Evolutionary conservation across 1,140 invertebrate genomes (phyloP).

Genomic region (Drosophila varians): DNA sequence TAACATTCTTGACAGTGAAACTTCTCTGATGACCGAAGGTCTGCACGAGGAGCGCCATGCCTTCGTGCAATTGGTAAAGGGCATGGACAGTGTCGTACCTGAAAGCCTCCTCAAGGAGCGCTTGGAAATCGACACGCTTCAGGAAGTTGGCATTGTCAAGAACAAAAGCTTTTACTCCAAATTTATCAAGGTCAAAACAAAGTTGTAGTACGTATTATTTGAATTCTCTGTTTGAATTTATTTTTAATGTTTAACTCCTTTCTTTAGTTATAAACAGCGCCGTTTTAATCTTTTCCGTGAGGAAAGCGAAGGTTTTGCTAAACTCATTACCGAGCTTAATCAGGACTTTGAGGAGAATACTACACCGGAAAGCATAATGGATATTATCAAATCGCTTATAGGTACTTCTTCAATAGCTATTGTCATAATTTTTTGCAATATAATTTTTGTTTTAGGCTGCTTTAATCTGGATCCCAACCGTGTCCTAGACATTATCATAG

Average conservation of each 20-base stretch:
- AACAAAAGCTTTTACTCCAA: slow-evolving; percentile 97
- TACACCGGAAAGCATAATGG: slow-evolving; percentile 87
- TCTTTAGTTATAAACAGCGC: slow-evolving; percentile 97
- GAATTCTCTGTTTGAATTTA: background rate
- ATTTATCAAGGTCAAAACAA: slow-evolving; percentile 99
- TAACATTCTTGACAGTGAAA: slow-evolving; percentile 91
- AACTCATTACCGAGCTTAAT: slow-evolving; percentile 98
- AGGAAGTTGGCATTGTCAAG: slow-evolving; percentile 95
- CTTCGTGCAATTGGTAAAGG: slow-evolving; percentile 91
- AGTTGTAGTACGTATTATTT: slow-evolving; percentile 94
- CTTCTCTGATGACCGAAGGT: slow-evolving; percentile 85
- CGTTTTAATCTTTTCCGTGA: slow-evolving; percentile 99
- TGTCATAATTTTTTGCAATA: background rate
- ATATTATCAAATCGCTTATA: slow-evolving; percentile 96
- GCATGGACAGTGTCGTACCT: slow-evolving; percentile 91
- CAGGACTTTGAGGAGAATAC: slow-evolving; percentile 90
- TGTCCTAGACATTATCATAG: slow-evolving; percentile 97
- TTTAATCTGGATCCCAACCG: slow-evolving; percentile 99
- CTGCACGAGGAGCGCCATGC: slow-evolving; percentile 88
- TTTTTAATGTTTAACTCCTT: background rate
- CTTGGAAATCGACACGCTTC: slow-evolving; percentile 96
- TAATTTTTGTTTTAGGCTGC: slow-evolving; percentile 89
- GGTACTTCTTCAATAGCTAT: slow-evolving; percentile 85
- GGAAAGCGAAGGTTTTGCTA: slow-evolving; percentile 99
- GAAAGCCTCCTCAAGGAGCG: slow-evolving; percentile 95